These are phyloP conservation scores for Macrobrachium rosenbergii DNA, from an alignment of 1,140 invertebrate genomes.

Conservation along the genomic window DNA sequence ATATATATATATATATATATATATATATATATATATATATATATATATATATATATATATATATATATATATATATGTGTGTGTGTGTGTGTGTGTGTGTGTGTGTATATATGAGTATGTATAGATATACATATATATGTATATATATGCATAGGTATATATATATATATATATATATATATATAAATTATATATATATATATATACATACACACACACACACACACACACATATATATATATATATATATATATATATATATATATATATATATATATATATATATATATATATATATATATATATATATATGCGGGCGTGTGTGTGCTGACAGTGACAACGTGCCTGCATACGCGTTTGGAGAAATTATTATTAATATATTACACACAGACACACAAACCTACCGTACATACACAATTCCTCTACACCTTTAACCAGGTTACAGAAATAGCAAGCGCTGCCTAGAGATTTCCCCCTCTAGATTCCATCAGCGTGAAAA, in stretches of 20 bases:
- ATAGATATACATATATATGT: background rate
- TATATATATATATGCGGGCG: background rate
- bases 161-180: conserved; percentile 7
- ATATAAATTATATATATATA: background rate
- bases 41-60: conserved; percentile 17
- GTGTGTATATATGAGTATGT: background rate
- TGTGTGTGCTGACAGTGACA: too few relatives aligned
- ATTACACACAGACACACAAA: background rate
- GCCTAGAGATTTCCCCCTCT: background rate
- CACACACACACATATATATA: background rate
- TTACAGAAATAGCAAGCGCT: background rate
- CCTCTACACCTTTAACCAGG: background rate
- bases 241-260: background rate
- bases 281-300: conserved; percentile 17
- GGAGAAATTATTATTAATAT: too few relatives aligned
- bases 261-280: conserved; percentile 12
- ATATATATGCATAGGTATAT: background rate
- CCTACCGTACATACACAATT: too few relatives aligned
- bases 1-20: conserved; percentile 1
- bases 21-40: conserved; percentile 9
- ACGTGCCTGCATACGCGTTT: too few relatives aligned
- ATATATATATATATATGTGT: conserved; percentile 5
- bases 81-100: background rate
- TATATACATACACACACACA: background rate
- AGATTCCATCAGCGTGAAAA: too few relatives aligned